These are phyloP conservation scores for Danionella cerebrum DNA, from an alignment of 2,113 vertebrate genomes.

Conservation along the genomic window DNA sequence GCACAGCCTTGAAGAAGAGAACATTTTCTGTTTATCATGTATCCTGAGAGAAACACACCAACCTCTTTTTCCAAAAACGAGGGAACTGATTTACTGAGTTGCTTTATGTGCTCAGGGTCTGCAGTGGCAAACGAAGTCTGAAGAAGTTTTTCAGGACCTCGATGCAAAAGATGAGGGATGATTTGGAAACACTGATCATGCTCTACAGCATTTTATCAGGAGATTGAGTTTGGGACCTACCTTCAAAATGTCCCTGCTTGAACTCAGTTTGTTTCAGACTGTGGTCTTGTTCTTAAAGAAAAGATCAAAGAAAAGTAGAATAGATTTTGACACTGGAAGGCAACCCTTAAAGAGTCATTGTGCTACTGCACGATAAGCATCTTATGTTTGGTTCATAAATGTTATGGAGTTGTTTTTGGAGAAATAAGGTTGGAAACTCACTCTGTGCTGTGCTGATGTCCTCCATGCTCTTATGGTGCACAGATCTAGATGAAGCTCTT, in stretches of 20 bases:
- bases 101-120: constrained; percentile 77
- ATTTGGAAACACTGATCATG: no score
- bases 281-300: constrained; percentile 15
- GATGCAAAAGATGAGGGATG: constrained; percentile 21
- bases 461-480: constrained; percentile 84
- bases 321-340: background rate
- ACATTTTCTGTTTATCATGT: background rate
- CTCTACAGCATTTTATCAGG: background rate
- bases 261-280: constrained; percentile 6
- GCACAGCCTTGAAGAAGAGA: no score
- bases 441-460: constrained; percentile 80
- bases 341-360: background rate
- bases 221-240: background rate
- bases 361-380: background rate
- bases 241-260: background rate
- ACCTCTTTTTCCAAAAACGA: constrained; percentile 82
- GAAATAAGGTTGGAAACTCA: constrained; percentile 69
- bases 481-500: constrained; percentile 73
- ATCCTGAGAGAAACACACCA: background rate
- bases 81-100: constrained; percentile 90
- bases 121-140: constrained; percentile 63
- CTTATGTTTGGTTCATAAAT: background rate
- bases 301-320: background rate
- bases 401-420: background rate
- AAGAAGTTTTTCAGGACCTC: constrained; percentile 63